Percentiles rank a stretch among this genome's conserved stretches.
Evolutionary conservation across 1,140 invertebrate species (phyloP).

Genomic region (Diplogasteroides magnus): DNA sequence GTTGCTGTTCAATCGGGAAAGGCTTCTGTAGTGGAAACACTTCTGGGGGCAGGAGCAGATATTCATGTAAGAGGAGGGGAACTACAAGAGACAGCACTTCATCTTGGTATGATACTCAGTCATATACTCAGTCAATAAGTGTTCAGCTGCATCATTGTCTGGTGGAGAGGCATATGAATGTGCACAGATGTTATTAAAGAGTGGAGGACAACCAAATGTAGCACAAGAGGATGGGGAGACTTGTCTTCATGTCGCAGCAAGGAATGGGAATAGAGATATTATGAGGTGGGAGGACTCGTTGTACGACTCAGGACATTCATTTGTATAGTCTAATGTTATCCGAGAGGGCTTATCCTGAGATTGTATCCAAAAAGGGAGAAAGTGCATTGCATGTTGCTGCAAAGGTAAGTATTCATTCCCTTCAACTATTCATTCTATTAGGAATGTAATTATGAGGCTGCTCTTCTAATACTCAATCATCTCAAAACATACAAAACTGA

Average conservation of each 20-base stretch:
- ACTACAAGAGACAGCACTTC: conserved; percentile 51
- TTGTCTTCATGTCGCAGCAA: conserved; percentile 59
- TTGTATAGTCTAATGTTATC: conserved; percentile 52
- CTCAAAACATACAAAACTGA: conserved; percentile 26
- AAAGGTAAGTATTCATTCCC: conserved; percentile 38
- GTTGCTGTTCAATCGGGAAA: conserved; percentile 94
- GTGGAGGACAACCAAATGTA: conserved; percentile 86
- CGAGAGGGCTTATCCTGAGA: conserved; percentile 58
- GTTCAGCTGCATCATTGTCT: conserved; percentile 66
- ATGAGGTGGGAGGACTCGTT: conserved; percentile 40
- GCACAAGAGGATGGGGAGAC: conserved; percentile 61
- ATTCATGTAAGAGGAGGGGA: conserved; percentile 80
- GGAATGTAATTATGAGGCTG: conserved; percentile 40
- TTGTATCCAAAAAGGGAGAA: conserved; percentile 67
- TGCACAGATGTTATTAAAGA: conserved; percentile 92
- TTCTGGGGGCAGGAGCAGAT: conserved; percentile 90
- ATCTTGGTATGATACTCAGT: conserved; percentile 14
- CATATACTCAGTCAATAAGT: not conserved
- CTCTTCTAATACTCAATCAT: conserved; percentile 56
- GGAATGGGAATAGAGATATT: conserved; percentile 58
- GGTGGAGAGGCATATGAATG: conserved; percentile 86
- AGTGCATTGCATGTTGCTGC: conserved; percentile 61
- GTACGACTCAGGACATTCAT: too few relatives aligned
- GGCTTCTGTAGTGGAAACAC: conserved; percentile 87
- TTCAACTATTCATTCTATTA: not conserved